Evolutionary conservation across 2,888 invertebrate genomes (phyloP).

Genomic region (Tetragonisca angustula): DNA sequence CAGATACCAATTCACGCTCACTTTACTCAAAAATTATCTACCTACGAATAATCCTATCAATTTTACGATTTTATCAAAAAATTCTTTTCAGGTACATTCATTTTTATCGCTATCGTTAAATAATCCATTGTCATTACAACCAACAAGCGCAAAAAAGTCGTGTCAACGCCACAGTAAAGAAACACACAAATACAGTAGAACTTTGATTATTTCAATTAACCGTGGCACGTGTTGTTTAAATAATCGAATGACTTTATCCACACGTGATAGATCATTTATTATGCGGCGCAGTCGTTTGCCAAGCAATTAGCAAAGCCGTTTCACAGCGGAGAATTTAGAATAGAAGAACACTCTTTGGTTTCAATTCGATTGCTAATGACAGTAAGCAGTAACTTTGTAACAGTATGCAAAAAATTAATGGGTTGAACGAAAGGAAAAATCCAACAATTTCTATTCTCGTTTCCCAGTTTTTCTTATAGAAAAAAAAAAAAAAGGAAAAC

Average conservation of each 20-base stretch:
- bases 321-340: too few relatives aligned
- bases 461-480: background rate
- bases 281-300: too few relatives aligned
- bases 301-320: background rate
- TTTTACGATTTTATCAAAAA: background rate
- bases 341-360: too few relatives aligned
- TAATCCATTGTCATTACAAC: background rate
- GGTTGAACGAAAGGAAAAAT: background rate
- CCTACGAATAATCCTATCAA: background rate
- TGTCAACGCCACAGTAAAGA: too few relatives aligned
- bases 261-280: background rate
- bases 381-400: too few relatives aligned
- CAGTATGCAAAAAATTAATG: background rate
- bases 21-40: background rate
- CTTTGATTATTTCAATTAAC: background rate
- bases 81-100: background rate
- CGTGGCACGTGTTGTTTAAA: background rate
- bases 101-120: background rate
- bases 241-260: background rate
- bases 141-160: background rate
- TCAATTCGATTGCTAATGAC: background rate
- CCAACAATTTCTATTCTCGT: background rate
- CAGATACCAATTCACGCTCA: background rate
- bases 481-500: background rate
- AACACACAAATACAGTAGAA: background rate